Evolutionary conservation across 1,140 invertebrate genomes (phyloP), one percentile per base, ranked within the genome.

Genomic region (Heliconius hermathena): DNA sequence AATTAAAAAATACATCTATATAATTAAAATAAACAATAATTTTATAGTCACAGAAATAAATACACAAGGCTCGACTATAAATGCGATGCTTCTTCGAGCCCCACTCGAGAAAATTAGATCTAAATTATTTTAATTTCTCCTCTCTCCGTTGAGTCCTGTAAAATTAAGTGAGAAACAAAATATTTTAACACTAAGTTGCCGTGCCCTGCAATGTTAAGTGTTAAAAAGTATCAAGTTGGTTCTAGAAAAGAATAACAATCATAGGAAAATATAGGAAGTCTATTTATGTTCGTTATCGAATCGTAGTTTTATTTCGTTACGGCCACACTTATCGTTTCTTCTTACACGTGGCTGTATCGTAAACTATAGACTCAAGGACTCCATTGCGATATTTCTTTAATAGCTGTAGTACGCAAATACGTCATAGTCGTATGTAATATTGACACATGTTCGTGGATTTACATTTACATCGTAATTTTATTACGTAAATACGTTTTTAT

Each of bases 271-370:
- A 66, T 13, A 66, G 26, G 60, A 66, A 66, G 26, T 66, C 60
- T 66, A 66, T 66, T 66, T 29, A 66, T 29, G 16, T 29, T 13
- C 13, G 26, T 66, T 29, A 66, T 66, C 60, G 60, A 66, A 66
- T 18, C 60, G 60, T 66, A 66, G 26, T 66, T 66, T 66, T 66
- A 66, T 66, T 66, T 66, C n/a, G 60, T 66, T 66, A 66, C 60
- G 60, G 60, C 60, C n/a, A 8, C n/a, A 29, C 60, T 66, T 66
- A 66, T 66, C 60, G 60, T 66, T 66, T 66, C 22, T 26, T 66
- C 9, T 66, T 66, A 66, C 60, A 66, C 60, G 60, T 66, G 60
- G 26, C 11, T 6, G 8, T 22, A 66, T 66, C 60, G 60, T 66
- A 66, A 66, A 66, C 60, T 66, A 26, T 26, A 29, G 60, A 66